phyloP scores from a whole-genome alignment of 2,888 invertebrate species.

The Epinotia demarniana region DNA sequence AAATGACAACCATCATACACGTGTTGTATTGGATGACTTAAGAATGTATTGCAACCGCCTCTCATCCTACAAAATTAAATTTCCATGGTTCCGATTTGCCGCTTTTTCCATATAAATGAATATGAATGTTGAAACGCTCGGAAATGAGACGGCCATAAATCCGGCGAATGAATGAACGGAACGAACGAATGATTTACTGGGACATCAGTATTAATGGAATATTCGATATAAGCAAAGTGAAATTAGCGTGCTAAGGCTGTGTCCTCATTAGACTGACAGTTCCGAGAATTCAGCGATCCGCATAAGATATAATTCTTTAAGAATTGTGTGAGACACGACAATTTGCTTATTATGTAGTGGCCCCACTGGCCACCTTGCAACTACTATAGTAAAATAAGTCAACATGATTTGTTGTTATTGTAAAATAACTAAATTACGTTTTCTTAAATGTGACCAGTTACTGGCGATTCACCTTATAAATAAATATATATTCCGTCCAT shows the following conservation, averaged over 20 bases:
- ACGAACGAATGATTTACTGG: conserved; percentile 31
- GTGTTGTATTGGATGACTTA: neutral
- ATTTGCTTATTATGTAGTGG: no score
- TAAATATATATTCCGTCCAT: no score
- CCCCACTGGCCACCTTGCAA: no score
- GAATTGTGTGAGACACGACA: no score
- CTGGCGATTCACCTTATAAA: no score
- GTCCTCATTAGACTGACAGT: neutral
- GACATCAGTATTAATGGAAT: conserved; percentile 27
- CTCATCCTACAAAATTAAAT: conserved; percentile 1
- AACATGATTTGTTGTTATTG: no score
- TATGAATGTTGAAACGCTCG: conserved; percentile 30
- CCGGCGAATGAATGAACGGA: conserved; percentile 16
- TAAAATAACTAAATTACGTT: no score
- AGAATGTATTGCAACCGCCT: neutral
- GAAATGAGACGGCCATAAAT: conserved; percentile 28
- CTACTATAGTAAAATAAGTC: no score
- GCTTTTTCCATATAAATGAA: conserved; percentile 32
- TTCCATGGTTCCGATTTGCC: conserved; percentile 23
- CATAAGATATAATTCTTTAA: no score
- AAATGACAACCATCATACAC: no score
- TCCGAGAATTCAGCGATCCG: no score
- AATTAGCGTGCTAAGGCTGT: conserved; percentile 15
- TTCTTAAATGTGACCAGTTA: no score
- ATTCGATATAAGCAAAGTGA: conserved; percentile 28